Conservation (phyloP, 35 echinoderm and acorn worm genomes). For the Amphiura filiformis region DNA sequence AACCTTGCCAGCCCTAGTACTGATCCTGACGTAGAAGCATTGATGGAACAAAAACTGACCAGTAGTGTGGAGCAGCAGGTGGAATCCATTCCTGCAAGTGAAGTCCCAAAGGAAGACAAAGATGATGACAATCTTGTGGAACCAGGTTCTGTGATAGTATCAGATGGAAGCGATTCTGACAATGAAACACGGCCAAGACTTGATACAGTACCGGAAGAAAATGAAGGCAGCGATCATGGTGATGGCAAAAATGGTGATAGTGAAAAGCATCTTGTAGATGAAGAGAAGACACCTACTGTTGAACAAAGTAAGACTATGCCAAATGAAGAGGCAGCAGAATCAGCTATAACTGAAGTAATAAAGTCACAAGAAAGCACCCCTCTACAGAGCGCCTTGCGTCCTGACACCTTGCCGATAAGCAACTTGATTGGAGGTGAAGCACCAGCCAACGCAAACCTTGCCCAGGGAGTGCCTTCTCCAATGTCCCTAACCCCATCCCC, state of each 20-base stretch:
- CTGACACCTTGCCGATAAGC: neutral
- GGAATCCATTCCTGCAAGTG: neutral
- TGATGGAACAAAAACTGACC: neutral
- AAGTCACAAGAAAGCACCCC: neutral
- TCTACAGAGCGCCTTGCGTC: neutral
- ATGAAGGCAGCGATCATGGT: neutral
- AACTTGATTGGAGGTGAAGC: neutral
- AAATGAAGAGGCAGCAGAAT: neutral
- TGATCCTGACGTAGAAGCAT: neutral
- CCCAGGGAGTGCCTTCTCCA: neutral
- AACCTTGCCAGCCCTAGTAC: no score
- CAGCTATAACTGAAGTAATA: neutral
- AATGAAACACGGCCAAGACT: neutral
- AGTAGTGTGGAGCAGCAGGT: neutral
- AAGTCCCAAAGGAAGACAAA: neutral
- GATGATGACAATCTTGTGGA: neutral
- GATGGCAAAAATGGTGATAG: neutral
- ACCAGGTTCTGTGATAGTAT: neutral
- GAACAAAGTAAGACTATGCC: neutral
- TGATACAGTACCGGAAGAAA: neutral
- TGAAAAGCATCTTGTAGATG: neutral
- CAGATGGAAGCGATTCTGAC: neutral
- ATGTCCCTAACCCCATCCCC: neutral
- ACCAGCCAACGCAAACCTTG: neutral
- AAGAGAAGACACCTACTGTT: no score